These are phyloP conservation scores for Folsomia manolachei DNA, from an alignment of 2,888 invertebrate genomes.

Conservation along the genomic window DNA sequence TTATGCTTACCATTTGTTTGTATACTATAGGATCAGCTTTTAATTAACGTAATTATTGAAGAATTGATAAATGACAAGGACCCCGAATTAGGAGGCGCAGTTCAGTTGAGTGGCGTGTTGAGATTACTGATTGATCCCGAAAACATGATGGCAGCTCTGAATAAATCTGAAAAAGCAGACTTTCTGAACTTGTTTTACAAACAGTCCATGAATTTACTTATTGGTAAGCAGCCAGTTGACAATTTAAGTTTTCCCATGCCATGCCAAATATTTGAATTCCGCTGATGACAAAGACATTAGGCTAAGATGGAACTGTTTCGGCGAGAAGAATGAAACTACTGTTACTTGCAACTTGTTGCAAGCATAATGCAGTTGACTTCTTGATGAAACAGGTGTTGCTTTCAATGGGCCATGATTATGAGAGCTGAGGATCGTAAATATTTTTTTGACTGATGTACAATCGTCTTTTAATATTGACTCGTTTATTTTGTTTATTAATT, in stretches of 20 bases:
- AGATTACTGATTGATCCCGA: slow-evolving; percentile 93
- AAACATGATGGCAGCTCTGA: slow-evolving; percentile 90
- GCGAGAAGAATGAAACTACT: slow-evolving; percentile 23
- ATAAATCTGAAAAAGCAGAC: slow-evolving; percentile 95
- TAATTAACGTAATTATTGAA: slow-evolving; percentile 90
- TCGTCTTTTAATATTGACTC: neutral
- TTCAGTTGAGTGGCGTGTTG: slow-evolving; percentile 92
- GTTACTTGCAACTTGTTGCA: slow-evolving; percentile 9
- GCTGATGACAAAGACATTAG: slow-evolving; percentile 46
- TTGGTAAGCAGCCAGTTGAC: slow-evolving; percentile 65
- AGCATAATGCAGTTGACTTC: slow-evolving; percentile 24
- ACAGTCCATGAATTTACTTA: slow-evolving; percentile 92
- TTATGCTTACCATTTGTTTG: slow-evolving; percentile 42
- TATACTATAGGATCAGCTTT: slow-evolving; percentile 72
- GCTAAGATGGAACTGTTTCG: slow-evolving; percentile 41
- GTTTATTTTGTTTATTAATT: slow-evolving; percentile 12
- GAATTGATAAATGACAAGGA: slow-evolving; percentile 97
- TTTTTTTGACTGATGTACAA: slow-evolving; percentile 16
- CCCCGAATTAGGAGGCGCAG: slow-evolving; percentile 94
- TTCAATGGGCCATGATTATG: slow-evolving; percentile 50
- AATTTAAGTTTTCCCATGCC: neutral
- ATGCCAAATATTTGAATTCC: slow-evolving; percentile 7
- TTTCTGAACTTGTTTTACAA: slow-evolving; percentile 98
- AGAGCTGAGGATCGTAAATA: slow-evolving; percentile 46
- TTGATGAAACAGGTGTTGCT: slow-evolving; percentile 38